phyloP scores from a whole-genome alignment of 1,140 invertebrate species.

The Habropoda laboriosa region DNA sequence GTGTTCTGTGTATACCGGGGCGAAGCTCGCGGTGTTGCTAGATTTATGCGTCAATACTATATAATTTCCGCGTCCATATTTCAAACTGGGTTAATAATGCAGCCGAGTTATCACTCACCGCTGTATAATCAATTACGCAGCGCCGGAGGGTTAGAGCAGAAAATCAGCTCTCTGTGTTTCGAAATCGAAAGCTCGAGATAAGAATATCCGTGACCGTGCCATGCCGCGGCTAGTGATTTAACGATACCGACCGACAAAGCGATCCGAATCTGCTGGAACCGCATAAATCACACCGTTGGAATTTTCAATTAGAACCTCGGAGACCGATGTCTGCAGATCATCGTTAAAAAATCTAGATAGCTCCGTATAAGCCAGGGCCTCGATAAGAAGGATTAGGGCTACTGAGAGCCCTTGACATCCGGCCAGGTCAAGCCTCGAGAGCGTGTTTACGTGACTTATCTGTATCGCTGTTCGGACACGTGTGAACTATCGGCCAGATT shows the following conservation, averaged over 20 bases:
- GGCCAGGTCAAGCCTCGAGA: slow-evolving; percentile 22
- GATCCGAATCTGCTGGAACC: neutral
- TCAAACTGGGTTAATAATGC: slow-evolving; percentile 19
- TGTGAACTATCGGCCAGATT: slow-evolving; percentile 68
- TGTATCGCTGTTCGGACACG: slow-evolving; percentile 40
- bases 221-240: neutral
- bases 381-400: slow-evolving; percentile 56
- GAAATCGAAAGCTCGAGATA: neutral
- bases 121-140: neutral
- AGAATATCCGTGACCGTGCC: neutral
- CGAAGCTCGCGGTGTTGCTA: neutral
- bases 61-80: slow-evolving; percentile 22
- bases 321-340: neutral
- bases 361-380: slow-evolving; percentile 44
- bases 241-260: neutral
- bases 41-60: slow-evolving; percentile 17
- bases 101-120: slow-evolving; percentile 8
- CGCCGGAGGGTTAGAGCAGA: no score
- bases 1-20: neutral
- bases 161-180: neutral
- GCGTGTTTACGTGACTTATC: slow-evolving; percentile 59
- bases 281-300: neutral
- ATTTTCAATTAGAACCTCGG: slow-evolving; percentile 56
- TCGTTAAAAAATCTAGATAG: neutral
- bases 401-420: slow-evolving; percentile 20